phyloP scores from a whole-genome alignment of 2,113 vertebrate species.

The Clinocottus analis region DNA sequence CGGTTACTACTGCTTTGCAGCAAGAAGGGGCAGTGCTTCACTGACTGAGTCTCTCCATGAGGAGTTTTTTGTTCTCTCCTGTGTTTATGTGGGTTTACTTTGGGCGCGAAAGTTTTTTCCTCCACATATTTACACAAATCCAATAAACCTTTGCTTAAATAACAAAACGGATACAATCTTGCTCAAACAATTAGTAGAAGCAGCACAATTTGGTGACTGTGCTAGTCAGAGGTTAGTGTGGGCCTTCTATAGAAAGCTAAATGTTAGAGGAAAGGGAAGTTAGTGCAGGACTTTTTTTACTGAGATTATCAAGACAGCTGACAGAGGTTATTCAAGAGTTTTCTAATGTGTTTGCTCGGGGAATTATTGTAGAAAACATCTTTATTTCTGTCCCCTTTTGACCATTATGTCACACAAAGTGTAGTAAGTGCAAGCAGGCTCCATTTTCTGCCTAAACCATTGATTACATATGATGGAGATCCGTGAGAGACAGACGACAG shows the following conservation, averaged over 20 bases:
- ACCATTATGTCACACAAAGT: slow-evolving; percentile 26
- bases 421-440: background rate
- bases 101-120: background rate
- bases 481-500: slow-evolving; percentile 19
- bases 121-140: background rate
- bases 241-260: slow-evolving; percentile 11
- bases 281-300: slow-evolving; percentile 21
- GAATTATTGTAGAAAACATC: slow-evolving; percentile 36
- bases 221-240: background rate
- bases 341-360: slow-evolving; percentile 36
- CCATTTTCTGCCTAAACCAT: slow-evolving; percentile 45
- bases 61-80: background rate
- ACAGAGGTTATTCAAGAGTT: slow-evolving; percentile 16
- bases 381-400: slow-evolving; percentile 19
- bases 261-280: slow-evolving; percentile 13
- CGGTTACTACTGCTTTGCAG: background rate
- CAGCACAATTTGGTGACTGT: background rate
- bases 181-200: background rate
- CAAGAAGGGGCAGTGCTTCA: background rate
- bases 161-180: background rate
- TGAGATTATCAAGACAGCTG: slow-evolving; percentile 38
- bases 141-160: background rate
- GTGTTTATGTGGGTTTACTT: background rate
- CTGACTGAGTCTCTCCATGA: background rate
- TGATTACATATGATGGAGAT: slow-evolving; percentile 60